Base-by-base conservation (phyloP, 2,888 invertebrate genomes). In the Orthonevra nobilis region DNA sequence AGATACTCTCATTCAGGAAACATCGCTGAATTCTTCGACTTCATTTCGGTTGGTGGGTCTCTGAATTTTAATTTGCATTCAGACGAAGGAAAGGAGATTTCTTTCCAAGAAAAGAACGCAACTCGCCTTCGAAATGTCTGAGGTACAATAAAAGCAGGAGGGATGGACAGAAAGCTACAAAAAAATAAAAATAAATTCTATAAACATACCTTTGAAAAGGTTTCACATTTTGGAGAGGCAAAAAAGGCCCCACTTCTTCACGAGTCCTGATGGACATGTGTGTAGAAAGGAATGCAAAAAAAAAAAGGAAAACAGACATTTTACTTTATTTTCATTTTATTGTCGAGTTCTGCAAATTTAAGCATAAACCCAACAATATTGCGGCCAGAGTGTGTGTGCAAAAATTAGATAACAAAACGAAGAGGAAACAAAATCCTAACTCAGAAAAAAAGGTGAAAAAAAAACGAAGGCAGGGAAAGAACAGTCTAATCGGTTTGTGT, bases 1-100 rank as follows among this genome's bases (percentile, higher is more conserved):
- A 75, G 70, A 75, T 69, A 70, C 69, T 50, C 56, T 48, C 61
- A 69, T 75, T 75, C 69, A 75, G 23, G 17, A 54, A 42, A 28
- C 10, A n/a, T n/a, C 34, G 34, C 44, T 48, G 61, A 75, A 75
- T 75, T 63, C 46, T 38, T 60, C 46, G 44, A 54, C 54, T 42
- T 56, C 40, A 48, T 52, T 52, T 10, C 14, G 34, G 26, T 38
- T 26, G 52, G 15, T 14, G 23, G 36, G 23, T 17, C 30, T 14
- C 52, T 56, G 19, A 34, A 74, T n/a, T n/a, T n/a, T n/a, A n/a
- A n/a, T 69, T 74, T 61, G 74, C 56, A 75, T 63, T 32, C 56
- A 23, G 56, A 42, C 48, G 23, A 10, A 20, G 1, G 19, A 17
- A 2, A 20, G 50, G 14, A 10, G 12, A 26, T n/a, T n/a, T n/a